A percentile compares a stretch with the other conserved stretches of the same genome.
Conservation (phyloP, 2,113 vertebrate species). For the Mormyrus lacerda region DNA sequence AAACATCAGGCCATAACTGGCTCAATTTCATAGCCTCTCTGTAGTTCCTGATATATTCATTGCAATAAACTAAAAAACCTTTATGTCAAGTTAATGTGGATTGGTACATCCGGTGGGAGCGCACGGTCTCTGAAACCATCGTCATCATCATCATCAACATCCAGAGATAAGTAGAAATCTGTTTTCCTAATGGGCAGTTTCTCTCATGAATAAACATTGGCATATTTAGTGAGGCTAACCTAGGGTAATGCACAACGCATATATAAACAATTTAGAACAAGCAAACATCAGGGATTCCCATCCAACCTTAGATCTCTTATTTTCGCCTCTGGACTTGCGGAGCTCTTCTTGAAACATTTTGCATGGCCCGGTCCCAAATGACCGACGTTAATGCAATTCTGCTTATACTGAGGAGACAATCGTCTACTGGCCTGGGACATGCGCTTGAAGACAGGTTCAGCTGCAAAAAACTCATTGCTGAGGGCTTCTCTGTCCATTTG, state of each 20-base stretch:
- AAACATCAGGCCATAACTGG: not conserved
- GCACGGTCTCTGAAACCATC: not conserved
- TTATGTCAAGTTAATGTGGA: not conserved
- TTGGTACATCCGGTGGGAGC: not conserved
- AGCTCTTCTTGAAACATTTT: not conserved
- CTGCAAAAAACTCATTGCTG: not conserved
- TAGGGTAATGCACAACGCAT: not conserved
- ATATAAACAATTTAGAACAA: conserved; percentile 4
- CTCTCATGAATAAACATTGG: not conserved
- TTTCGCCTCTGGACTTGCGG: not conserved
- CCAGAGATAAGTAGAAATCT: not conserved
- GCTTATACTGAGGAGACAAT: not conserved
- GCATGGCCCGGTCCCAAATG: not conserved
- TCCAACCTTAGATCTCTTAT: not conserved
- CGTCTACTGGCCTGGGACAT: not conserved
- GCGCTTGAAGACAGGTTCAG: not conserved
- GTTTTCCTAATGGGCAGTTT: not conserved
- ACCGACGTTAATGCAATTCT: not conserved
- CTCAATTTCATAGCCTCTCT: not conserved
- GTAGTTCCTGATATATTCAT: not conserved
- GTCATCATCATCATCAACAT: not conserved
- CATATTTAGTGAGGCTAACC: not conserved
- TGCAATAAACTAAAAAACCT: not conserved
- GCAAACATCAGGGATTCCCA: not conserved
- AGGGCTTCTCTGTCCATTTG: not conserved